These are phyloP conservation scores for Sitta carolinensis DNA, from an alignment of 2,797 vertebrate species.

Conservation along the genomic window DNA sequence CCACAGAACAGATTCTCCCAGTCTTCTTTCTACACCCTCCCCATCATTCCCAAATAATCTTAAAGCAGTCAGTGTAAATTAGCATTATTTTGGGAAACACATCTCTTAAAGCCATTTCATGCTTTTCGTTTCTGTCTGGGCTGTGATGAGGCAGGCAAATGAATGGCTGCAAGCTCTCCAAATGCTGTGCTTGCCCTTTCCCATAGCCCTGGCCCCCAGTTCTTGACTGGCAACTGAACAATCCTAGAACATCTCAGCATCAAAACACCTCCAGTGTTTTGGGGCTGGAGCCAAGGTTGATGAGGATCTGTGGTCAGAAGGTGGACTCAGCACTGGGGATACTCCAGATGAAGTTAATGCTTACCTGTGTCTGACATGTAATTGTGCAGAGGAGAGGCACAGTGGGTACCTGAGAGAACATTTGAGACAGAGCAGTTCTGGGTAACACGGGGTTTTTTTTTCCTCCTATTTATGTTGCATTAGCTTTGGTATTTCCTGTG, in stretches of 20 bases:
- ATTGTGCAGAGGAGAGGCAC: too few relatives aligned
- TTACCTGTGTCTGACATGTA: neutral
- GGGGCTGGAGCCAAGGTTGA: neutral
- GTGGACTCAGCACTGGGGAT: neutral
- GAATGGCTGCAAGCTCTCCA: neutral
- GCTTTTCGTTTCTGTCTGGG: neutral
- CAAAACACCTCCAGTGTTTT: neutral
- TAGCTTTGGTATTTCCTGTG: neutral
- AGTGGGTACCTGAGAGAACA: neutral
- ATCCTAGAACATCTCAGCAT: neutral
- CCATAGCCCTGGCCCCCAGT: fast-evolving
- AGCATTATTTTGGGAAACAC: neutral
- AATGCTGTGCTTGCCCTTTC: neutral
- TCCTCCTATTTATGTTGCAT: neutral
- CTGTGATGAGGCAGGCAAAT: neutral
- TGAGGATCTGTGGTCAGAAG: neutral
- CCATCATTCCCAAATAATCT: neutral
- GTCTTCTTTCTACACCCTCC: neutral
- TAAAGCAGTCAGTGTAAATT: neutral
- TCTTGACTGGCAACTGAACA: neutral
- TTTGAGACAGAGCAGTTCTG: neutral
- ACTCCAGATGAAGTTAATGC: neutral
- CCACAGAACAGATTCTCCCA: neutral
- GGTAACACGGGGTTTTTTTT: neutral
- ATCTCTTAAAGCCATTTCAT: neutral